These are phyloP conservation scores for Ictalurus furcatus DNA, from an alignment of 2,113 vertebrate genomes.

Conservation along the genomic window DNA sequence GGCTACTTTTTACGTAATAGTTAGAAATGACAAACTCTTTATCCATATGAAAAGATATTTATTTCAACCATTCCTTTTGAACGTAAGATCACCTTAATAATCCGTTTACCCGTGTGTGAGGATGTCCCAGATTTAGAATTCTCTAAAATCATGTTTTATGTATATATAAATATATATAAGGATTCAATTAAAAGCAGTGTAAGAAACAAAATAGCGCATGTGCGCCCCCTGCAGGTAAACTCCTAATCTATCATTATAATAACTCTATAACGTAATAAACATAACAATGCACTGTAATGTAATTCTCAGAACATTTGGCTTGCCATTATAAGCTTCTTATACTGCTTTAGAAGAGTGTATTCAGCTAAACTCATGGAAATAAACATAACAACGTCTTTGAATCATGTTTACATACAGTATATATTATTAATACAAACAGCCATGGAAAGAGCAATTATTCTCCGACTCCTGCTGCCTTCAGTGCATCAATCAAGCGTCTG, in stretches of 20 bases:
- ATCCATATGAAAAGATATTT: too few species aligned
- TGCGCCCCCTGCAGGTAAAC: conserved; percentile 10
- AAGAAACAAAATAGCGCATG: not conserved
- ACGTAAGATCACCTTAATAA: too few species aligned
- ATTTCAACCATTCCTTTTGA: too few species aligned
- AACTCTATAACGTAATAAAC: not conserved
- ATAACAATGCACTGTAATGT: not conserved
- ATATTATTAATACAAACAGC: not conserved
- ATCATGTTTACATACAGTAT: not conserved
- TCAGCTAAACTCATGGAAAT: not conserved
- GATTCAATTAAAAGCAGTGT: not conserved
- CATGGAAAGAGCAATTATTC: conserved; percentile 17
- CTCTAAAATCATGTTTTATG: too few species aligned
- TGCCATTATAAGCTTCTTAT: not conserved
- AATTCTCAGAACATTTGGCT: not conserved
- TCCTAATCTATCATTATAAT: not conserved
- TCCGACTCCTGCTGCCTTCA: conserved; percentile 51
- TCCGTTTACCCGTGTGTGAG: not conserved
- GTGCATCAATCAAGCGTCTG: conserved; percentile 8
- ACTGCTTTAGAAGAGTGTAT: not conserved
- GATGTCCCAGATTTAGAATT: not conserved
- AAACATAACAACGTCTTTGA: not conserved
- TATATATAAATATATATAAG: too few species aligned
- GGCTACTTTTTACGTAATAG: too few species aligned
- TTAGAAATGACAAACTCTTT: too few species aligned